Conservation (phyloP, 2,113 vertebrate genomes). For the Piliocolobus tephrosceles region DNA sequence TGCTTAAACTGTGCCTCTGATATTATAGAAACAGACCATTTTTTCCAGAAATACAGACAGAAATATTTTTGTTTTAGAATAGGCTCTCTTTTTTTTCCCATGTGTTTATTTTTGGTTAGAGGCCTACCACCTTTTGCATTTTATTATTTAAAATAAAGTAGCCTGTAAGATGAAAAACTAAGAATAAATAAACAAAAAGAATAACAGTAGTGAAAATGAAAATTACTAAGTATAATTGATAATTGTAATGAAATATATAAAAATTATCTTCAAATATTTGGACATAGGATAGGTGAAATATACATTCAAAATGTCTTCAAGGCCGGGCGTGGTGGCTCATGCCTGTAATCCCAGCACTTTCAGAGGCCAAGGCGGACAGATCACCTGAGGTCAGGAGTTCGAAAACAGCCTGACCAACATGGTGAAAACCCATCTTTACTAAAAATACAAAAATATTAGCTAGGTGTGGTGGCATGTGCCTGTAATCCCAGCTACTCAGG, state of each 20-base stretch:
- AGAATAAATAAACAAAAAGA: background rate
- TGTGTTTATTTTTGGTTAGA: background rate
- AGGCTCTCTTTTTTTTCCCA: background rate
- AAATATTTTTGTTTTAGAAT: constrained; percentile 34
- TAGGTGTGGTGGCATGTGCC: no score
- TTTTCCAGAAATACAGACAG: constrained; percentile 36
- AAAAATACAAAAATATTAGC: no score
- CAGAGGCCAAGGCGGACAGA: no score
- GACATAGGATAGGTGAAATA: constrained; percentile 1
- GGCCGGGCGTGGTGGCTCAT: rapidly evolving
- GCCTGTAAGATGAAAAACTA: background rate
- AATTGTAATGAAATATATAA: background rate
- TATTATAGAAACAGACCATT: constrained; percentile 20
- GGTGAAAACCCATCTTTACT: no score
- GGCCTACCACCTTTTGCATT: background rate
- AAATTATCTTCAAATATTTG: background rate
- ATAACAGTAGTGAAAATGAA: background rate
- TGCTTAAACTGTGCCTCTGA: constrained; percentile 14
- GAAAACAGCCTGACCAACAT: no score
- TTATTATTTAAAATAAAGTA: constrained; percentile 1
- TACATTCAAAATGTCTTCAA: background rate
- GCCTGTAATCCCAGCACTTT: no score
- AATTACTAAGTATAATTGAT: background rate
- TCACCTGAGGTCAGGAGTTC: no score
- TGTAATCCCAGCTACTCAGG: no score